Evolutionary conservation across 2,888 invertebrate genomes (phyloP).

Genomic region (Oxyteleia sp.): DNA sequence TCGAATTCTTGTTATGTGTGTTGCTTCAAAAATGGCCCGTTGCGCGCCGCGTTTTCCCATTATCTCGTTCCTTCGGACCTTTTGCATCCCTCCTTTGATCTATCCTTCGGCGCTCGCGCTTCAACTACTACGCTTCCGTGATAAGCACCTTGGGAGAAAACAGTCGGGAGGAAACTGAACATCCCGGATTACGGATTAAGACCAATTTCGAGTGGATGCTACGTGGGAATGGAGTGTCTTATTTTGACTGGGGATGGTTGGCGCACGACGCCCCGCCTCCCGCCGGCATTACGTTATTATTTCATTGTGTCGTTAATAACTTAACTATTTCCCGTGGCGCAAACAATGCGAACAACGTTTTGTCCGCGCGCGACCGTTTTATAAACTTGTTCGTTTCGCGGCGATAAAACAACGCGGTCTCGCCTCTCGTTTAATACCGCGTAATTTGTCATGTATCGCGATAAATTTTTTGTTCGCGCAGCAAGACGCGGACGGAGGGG

Average conservation of each 20-base stretch:
- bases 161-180: slow-evolving; percentile 86
- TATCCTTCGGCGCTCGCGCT: slow-evolving; percentile 64
- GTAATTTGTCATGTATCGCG: slow-evolving; percentile 50
- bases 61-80: slow-evolving; percentile 71
- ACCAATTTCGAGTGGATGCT: slow-evolving; percentile 85
- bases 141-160: slow-evolving; percentile 76
- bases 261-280: slow-evolving; percentile 64
- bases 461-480: slow-evolving; percentile 18
- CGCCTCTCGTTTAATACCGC: slow-evolving; percentile 18
- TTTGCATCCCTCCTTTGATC: slow-evolving; percentile 72
- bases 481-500: too few relatives aligned
- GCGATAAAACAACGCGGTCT: slow-evolving; percentile 22
- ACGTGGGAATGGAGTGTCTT: slow-evolving; percentile 84
- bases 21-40: slow-evolving; percentile 63
- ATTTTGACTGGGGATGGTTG: slow-evolving; percentile 73
- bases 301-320: slow-evolving; percentile 67
- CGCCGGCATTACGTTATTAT: slow-evolving; percentile 67
- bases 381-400: slow-evolving; percentile 43
- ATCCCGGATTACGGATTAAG: slow-evolving; percentile 86
- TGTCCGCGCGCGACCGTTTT: slow-evolving; percentile 28
- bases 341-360: slow-evolving; percentile 65
- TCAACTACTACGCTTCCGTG: slow-evolving; percentile 65
- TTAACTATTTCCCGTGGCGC: slow-evolving; percentile 52
- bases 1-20: slow-evolving; percentile 72
- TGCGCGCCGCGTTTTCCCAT: slow-evolving; percentile 42